Evolutionary conservation across 2,888 invertebrate genomes (phyloP).

Genomic region (Copidosoma aretas): DNA sequence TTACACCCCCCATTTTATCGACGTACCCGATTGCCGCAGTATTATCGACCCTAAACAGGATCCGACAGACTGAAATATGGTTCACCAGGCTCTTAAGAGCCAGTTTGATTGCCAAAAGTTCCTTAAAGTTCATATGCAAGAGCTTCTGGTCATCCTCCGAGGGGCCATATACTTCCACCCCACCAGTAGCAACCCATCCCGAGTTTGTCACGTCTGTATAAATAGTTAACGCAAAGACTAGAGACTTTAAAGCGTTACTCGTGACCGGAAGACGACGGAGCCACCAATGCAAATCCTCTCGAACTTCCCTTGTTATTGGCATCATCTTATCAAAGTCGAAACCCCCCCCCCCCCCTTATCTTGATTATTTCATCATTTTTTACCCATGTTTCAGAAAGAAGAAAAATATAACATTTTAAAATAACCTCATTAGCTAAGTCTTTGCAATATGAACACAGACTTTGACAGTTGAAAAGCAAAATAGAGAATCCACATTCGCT

Average conservation of each 20-base stretch:
- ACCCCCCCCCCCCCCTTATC: too few species aligned
- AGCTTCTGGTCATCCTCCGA: neutral
- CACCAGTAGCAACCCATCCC: neutral
- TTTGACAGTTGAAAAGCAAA: too few species aligned
- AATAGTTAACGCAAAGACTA: neutral
- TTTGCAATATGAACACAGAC: too few species aligned
- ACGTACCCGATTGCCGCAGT: constrained; percentile 44
- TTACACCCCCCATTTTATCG: constrained; percentile 43
- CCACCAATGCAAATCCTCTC: constrained; percentile 1
- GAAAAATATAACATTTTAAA: too few species aligned
- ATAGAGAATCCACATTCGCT: too few species aligned
- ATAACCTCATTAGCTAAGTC: too few species aligned
- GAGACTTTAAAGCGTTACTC: neutral
- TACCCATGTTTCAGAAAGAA: too few species aligned
- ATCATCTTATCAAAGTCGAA: neutral
- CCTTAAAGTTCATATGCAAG: neutral
- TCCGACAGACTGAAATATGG: constrained; percentile 28
- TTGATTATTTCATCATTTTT: too few species aligned
- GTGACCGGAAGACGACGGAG: neutral
- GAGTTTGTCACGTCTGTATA: neutral
- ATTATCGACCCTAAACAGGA: constrained; percentile 44
- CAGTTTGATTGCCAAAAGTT: neutral
- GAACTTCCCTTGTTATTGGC: neutral
- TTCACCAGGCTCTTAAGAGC: constrained; percentile 19
- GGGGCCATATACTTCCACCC: neutral